Base-by-base conservation (phyloP, 2,888 invertebrate species). In the Trichogramma evanescens region DNA sequence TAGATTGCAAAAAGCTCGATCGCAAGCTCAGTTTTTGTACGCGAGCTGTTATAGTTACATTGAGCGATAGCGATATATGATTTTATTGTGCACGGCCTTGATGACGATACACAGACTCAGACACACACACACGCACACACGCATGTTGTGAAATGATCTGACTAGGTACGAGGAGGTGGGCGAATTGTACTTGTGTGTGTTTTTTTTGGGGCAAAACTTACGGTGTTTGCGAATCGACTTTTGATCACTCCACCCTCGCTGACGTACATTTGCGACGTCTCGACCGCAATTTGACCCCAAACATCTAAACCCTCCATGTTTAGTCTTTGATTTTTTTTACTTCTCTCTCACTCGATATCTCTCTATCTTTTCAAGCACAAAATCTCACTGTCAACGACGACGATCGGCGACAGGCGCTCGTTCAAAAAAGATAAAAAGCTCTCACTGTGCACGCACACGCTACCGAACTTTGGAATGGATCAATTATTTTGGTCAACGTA, bases 221-320 rank as follows among this genome's bases (percentile, higher is more conserved):
- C 93, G 86, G 92, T 93, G 78, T 84, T 85, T 62, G 90, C 89
- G 76, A 91, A 92, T 64, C 89, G 91, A 78, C 91, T 91, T 74
- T 89, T 85, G 70, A 87, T 80, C 69, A 85, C 83, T 61, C 89
- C 89, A 65, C 88, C 89, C 79, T 92, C 92, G 48, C 87, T 86
- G 67, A 92, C 82, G 79, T 91, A 92, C 66, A 92, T 89, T 80
- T 91, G 91, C 69, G 89, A 88, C 58, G 91, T 90, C 79, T 93
- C 93, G 62, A 93, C 82, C 63, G 93, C 92, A 72, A 93, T 81
- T 78, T 93, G 93, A 54, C 92, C 91, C 92, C 93, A 92, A 72
- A 93, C 88, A 82, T 93, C 89, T 58, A 87, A 85, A 53, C 77
- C 77, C 55, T 66, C 70, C 69, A 69, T 70, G 65, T 67, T 26